Percentiles rank a stretch among this genome's conserved stretches.
Conservation (phyloP, 2,113 vertebrate species). For the Herpailurus yagouaroundi region DNA sequence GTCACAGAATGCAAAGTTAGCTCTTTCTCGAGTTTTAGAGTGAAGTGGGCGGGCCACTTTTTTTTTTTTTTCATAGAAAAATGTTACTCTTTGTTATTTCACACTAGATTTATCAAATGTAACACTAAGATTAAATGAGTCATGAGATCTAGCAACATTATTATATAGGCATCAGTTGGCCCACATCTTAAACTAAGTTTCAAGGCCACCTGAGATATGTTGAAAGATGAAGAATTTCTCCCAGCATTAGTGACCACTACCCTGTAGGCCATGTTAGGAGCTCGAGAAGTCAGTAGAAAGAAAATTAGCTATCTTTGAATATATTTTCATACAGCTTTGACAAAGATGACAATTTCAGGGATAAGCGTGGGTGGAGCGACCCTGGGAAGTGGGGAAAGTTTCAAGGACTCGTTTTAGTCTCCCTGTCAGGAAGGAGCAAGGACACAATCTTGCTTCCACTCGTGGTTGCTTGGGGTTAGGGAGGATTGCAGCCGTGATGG, state of each 20-base stretch:
- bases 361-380: neutral
- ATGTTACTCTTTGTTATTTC: neutral
- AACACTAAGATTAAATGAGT: neutral
- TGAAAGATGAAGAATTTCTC: neutral
- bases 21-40: neutral
- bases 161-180: neutral
- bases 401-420: neutral
- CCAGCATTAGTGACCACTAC: neutral
- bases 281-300: neutral
- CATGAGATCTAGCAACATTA: neutral
- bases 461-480: neutral
- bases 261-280: neutral
- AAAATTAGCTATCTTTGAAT: neutral
- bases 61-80: neutral
- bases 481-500: too few relatives aligned
- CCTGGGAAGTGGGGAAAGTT: fast-evolving
- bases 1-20: neutral
- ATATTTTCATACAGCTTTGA: neutral
- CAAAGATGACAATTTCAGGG: neutral
- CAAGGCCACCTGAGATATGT: neutral
- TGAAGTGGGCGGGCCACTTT: neutral
- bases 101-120: neutral
- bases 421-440: neutral
- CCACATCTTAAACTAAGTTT: neutral
- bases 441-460: neutral